Evolutionary conservation across 1,140 invertebrate species (phyloP).

Genomic region (Andrena cerasifolii): DNA sequence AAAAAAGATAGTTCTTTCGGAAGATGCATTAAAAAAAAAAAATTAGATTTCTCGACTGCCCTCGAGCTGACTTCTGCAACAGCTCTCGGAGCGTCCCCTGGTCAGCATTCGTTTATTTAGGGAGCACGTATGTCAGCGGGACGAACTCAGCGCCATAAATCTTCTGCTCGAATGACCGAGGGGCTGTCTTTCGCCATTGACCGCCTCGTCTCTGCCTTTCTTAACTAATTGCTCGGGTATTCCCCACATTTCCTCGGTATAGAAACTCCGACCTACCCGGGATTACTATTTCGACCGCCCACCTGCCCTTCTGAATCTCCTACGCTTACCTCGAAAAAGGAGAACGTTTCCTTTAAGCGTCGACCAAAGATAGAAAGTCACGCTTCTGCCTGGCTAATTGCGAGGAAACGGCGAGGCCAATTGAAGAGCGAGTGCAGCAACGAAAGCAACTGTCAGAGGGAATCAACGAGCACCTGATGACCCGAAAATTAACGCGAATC

Average conservation of each 20-base stretch:
- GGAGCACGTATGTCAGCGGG: background rate
- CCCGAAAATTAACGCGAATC: slow-evolving; percentile 22
- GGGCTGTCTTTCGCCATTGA: background rate
- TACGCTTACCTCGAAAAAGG: too few species aligned
- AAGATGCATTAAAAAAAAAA: background rate
- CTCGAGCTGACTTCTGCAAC: background rate
- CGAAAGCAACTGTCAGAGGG: background rate
- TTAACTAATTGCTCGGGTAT: background rate
- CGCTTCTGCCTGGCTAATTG: too few species aligned
- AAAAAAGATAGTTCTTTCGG: too few species aligned
- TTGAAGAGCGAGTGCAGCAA: background rate
- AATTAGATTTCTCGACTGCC: too few species aligned
- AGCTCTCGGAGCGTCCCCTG: background rate
- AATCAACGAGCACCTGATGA: background rate
- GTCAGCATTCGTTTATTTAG: background rate
- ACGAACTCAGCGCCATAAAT: background rate
- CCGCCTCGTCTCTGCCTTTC: background rate
- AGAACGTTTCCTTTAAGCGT: too few species aligned
- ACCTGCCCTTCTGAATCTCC: too few species aligned
- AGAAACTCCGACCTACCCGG: too few species aligned
- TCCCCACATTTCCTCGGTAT: background rate
- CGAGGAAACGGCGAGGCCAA: background rate
- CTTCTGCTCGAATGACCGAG: background rate
- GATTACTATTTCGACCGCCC: too few species aligned
- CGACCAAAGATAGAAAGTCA: too few species aligned